A percentile compares a stretch with the other conserved stretches of the same genome.
phyloP scores from a whole-genome alignment of 2,888 invertebrate species.

The Phlogophora meticulosa region DNA sequence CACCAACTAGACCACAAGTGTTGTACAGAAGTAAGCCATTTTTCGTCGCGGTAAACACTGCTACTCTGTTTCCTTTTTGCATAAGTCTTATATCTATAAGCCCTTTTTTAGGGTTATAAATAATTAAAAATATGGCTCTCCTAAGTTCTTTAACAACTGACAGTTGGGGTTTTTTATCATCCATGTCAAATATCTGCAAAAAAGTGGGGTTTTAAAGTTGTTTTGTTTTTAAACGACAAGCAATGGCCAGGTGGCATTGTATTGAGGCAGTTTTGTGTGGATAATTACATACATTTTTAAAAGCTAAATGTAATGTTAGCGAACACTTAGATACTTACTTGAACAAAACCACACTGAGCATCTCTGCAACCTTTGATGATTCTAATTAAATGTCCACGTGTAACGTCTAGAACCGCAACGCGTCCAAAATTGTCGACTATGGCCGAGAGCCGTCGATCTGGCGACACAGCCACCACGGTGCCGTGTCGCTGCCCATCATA shows the following conservation, averaged over 20 bases:
- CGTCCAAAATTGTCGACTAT: conserved; percentile 97
- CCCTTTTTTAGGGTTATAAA: conserved; percentile 98
- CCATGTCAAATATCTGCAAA: conserved; percentile 86
- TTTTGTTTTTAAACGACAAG: no score
- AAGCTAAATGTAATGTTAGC: no score
- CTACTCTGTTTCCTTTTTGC: conserved; percentile 97
- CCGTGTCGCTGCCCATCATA: conserved; percentile 95
- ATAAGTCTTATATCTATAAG: conserved; percentile 98
- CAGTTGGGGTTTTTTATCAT: conserved; percentile 84
- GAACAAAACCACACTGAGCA: conserved; percentile 98
- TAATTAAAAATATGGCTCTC: conserved; percentile 95
- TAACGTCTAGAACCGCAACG: conserved; percentile 96
- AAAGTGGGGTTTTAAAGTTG: conserved; percentile 6
- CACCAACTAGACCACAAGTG: conserved; percentile 95
- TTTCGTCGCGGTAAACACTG: conserved; percentile 97
- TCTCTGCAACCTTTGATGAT: conserved; percentile 99
- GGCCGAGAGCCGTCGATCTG: conserved; percentile 95
- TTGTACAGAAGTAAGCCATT: conserved; percentile 95
- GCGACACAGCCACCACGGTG: conserved; percentile 93
- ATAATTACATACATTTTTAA: no score
- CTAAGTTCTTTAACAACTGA: conserved; percentile 88
- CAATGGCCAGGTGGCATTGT: no score
- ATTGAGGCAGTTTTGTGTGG: no score
- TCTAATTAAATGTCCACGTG: conserved; percentile 94
- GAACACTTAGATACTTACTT: conserved; percentile 86